Percentiles rank a stretch among this genome's conserved stretches.
Conservation (phyloP, 2,113 vertebrate genomes). For the Lampris incognitus region DNA sequence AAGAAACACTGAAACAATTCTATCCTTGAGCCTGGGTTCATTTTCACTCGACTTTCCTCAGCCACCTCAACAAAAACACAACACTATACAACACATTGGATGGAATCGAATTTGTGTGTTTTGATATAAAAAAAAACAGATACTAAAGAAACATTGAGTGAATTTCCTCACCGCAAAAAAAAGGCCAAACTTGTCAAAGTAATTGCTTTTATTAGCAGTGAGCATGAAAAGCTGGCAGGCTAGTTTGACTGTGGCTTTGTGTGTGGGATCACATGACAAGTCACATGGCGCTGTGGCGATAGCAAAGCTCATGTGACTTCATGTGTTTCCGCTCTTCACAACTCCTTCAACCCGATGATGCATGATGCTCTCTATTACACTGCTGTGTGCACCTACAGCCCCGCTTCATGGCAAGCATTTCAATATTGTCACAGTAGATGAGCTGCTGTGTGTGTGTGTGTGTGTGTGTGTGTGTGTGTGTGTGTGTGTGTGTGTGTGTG, state of each 20-base stretch:
- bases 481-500: background rate
- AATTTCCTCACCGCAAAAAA: constrained; percentile 40
- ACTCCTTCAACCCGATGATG: constrained; percentile 61
- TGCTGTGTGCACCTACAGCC: constrained; percentile 73
- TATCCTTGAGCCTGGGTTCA: too few species aligned
- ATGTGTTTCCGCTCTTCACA: constrained; percentile 6
- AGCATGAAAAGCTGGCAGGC: constrained; percentile 51
- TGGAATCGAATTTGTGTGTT: too few species aligned
- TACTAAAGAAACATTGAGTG: constrained; percentile 33
- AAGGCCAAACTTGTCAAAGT: constrained; percentile 51
- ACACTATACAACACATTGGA: too few species aligned
- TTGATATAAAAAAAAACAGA: constrained; percentile 1
- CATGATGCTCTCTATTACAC: constrained; percentile 76
- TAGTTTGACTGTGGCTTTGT: constrained; percentile 76
- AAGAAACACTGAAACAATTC: too few species aligned
- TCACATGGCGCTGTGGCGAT: constrained; percentile 58
- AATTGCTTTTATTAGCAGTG: constrained; percentile 67
- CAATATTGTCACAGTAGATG: constrained; percentile 75
- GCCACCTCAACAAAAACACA: too few species aligned
- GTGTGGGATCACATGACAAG: constrained; percentile 78
- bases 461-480: background rate
- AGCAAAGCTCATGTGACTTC: constrained; percentile 35
- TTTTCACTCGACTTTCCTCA: too few species aligned
- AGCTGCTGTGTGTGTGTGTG: constrained; percentile 22
- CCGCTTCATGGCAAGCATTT: constrained; percentile 53